Evolutionary conservation across 2,797 vertebrate species (phyloP).

Genomic region (Steatocranus sp.): DNA sequence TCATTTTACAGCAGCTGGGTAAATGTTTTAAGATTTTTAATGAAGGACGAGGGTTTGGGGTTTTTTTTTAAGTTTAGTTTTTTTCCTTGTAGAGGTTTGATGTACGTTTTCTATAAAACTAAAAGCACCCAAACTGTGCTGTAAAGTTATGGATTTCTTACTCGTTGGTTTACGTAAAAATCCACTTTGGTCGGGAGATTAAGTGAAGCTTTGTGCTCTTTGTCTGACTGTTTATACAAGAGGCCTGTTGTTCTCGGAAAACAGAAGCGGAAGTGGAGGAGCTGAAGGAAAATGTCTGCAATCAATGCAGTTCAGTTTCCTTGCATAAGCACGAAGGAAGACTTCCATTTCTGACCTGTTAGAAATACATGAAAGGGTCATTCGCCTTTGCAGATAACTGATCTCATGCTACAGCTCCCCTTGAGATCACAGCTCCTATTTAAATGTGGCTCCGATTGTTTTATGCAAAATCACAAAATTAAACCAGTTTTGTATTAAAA

Average conservation of each 20-base stretch:
- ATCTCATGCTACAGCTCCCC: neutral
- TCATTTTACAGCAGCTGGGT: neutral
- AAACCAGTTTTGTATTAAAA: neutral
- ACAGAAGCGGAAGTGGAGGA: neutral
- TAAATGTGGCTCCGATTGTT: neutral
- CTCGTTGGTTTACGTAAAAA: neutral
- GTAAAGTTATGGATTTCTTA: neutral
- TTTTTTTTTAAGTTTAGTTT: neutral
- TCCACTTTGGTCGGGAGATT: neutral
- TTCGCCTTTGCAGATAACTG: neutral
- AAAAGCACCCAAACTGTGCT: neutral
- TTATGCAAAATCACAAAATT: neutral
- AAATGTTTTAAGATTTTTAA: neutral
- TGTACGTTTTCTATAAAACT: neutral
- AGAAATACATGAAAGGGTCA: neutral
- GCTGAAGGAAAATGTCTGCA: neutral
- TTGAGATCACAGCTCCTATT: neutral
- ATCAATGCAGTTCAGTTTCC: neutral
- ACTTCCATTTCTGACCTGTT: neutral
- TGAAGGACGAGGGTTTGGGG: rapidly evolving
- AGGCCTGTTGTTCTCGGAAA: neutral
- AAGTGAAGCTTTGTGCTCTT: neutral
- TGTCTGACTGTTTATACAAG: neutral
- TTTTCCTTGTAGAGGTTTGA: neutral
- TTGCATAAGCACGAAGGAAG: neutral